Evolutionary conservation across 2,113 vertebrate genomes (phyloP), one percentile per base, ranked within the genome.

Genomic region (Tenrec ecaudatus): DNA sequence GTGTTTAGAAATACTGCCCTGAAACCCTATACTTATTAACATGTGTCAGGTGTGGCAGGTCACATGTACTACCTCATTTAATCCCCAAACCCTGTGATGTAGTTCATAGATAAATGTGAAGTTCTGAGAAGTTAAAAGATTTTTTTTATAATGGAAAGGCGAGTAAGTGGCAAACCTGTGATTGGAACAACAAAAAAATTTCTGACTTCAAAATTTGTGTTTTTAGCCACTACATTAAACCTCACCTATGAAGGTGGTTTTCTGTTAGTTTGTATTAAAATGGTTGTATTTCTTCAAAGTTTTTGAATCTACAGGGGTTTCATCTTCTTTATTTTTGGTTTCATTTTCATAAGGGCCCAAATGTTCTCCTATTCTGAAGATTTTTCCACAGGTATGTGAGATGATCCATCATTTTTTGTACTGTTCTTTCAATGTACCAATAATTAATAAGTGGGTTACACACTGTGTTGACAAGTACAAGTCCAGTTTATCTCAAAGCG

Each of bases 271-370:
- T 40, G 40, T 7, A 40, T 40, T 40, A 40, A 40, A 40, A 40
- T 40, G 40, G 40, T 40, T 7, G 6, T 36, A 27, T 19, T 53
- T 80, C 76, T 60, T 87, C 40, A 57, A 81, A 53, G 78, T 27
- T 75, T 91, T 57, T 89, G 83, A 76, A 66, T 57, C 38, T 75
- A 36, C 3, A 62, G 29, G 84, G 94, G 11, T 77, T 93, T 79
- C 47, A 27, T 3, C 68, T 73, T 89, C 29, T 22, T 58, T 86
- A 87, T 40, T 40, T 40, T 40, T 31, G 1, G 33, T 6, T 17
- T 2, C n/a, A 71, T 31, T 62, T 73, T 81, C 60, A 40, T 40
- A 29, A 47, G 33, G 36, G 64, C n/a, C 90, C 73, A 3, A 7
- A 27, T 29, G 11, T 31, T 69, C 10, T 81, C 43, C 31, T 14